phyloP scores from a whole-genome alignment of 1,140 invertebrate genomes.

The Sesamia nonagrioides region DNA sequence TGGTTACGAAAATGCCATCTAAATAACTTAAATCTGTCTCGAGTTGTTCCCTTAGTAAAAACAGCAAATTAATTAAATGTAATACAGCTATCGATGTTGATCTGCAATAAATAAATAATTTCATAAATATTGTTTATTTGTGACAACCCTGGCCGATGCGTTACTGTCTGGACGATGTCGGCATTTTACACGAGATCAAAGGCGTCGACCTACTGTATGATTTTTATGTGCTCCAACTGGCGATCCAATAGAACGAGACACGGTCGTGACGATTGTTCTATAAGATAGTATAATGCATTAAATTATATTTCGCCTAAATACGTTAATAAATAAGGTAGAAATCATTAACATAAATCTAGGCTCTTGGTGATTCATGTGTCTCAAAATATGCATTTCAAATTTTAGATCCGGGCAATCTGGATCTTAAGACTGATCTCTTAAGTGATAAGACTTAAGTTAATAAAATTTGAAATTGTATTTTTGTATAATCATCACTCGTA shows the following conservation, averaged over 20 bases:
- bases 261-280: not conserved
- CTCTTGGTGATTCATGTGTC: constrained; percentile 41
- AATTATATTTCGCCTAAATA: constrained; percentile 21
- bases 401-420: constrained; percentile 56
- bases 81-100: too few relatives aligned
- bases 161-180: too few relatives aligned
- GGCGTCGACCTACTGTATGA: too few relatives aligned
- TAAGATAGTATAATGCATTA: constrained; percentile 1
- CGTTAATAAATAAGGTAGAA: not conserved
- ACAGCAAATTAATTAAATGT: too few relatives aligned
- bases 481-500: constrained; percentile 52
- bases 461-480: constrained; percentile 66
- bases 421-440: constrained; percentile 58
- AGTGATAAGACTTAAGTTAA: constrained; percentile 52
- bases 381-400: constrained; percentile 62
- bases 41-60: too few relatives aligned
- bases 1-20: too few relatives aligned
- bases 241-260: not conserved
- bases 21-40: too few relatives aligned
- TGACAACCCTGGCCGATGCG: too few relatives aligned
- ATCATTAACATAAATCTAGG: constrained; percentile 12
- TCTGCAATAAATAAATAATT: too few relatives aligned
- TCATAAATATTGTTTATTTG: too few relatives aligned
- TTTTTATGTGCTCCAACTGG: not conserved
- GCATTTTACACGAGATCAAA: too few relatives aligned